Conservation (phyloP, 2,888 invertebrate species). For the Pollenia amentaria region DNA sequence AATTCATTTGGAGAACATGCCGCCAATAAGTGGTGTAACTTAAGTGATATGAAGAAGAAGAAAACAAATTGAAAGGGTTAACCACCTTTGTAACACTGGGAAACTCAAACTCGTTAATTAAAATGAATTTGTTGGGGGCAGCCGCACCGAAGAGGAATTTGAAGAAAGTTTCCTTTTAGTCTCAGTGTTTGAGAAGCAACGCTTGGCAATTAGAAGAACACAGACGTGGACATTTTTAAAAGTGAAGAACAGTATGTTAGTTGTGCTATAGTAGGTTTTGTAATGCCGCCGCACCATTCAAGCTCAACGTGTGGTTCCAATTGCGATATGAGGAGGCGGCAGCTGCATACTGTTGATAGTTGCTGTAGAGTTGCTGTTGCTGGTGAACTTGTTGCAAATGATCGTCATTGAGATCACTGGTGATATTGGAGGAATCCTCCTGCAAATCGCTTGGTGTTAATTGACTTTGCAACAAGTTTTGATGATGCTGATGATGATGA, state of each 20-base stretch:
- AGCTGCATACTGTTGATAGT: slow-evolving; percentile 82
- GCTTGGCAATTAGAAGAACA: not conserved
- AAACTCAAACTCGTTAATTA: slow-evolving; percentile 19
- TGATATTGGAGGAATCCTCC: slow-evolving; percentile 82
- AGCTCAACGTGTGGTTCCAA: slow-evolving; percentile 81
- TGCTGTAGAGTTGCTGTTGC: slow-evolving; percentile 81
- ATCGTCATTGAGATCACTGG: slow-evolving; percentile 82
- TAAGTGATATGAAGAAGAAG: not conserved
- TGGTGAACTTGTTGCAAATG: slow-evolving; percentile 78
- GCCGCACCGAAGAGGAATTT: not conserved
- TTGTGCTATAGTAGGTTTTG: slow-evolving; percentile 81
- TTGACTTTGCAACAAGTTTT: slow-evolving; percentile 79
- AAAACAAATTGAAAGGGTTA: slow-evolving; percentile 26
- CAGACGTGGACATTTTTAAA: not conserved
- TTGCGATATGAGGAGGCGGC: slow-evolving; percentile 81
- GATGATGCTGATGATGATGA: slow-evolving; percentile 75
- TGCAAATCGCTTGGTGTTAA: slow-evolving; percentile 77
- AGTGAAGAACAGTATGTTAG: not conserved
- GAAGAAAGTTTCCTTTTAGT: not conserved
- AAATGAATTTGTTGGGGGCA: not conserved
- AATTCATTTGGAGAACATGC: slow-evolving; percentile 37
- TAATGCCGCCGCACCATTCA: slow-evolving; percentile 82
- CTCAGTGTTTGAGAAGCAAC: not conserved
- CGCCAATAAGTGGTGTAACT: slow-evolving; percentile 31
- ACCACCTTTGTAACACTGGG: slow-evolving; percentile 22